phyloP scores from a whole-genome alignment of 2,113 vertebrate species.

The Fregata magnificens region DNA sequence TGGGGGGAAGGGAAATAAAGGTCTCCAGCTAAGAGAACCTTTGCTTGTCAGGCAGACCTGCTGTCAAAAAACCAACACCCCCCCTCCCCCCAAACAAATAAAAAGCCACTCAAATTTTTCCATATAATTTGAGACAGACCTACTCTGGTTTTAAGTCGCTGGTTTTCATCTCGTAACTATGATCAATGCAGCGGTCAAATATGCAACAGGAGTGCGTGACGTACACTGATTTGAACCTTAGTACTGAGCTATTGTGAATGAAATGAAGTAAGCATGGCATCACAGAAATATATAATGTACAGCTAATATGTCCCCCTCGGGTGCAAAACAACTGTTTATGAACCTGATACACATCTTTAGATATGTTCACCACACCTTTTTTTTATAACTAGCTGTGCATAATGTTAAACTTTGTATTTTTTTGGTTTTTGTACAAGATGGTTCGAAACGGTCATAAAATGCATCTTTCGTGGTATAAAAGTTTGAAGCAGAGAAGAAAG shows the following conservation, averaged over 20 bases:
- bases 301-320: conserved; percentile 66
- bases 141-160: conserved; percentile 27
- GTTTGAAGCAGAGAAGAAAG: conserved; percentile 60
- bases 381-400: conserved; percentile 64
- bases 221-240: conserved; percentile 36
- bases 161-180: conserved; percentile 21
- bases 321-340: conserved; percentile 51
- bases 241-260: conserved; percentile 45
- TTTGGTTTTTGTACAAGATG: conserved; percentile 65
- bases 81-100: background rate
- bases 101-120: background rate
- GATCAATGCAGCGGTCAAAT: conserved; percentile 9
- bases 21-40: background rate
- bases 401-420: conserved; percentile 50
- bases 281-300: conserved; percentile 65
- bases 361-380: conserved; percentile 40
- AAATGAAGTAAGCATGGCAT: conserved; percentile 67
- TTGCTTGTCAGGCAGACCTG: background rate
- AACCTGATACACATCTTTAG: conserved; percentile 43
- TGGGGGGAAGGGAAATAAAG: background rate
- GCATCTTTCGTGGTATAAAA: conserved; percentile 66
- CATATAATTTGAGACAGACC: background rate
- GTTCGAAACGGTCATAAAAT: conserved; percentile 71
- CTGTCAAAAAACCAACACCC: background rate
- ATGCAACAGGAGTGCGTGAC: conserved; percentile 40